Evolutionary conservation across 30 jellyfish, hydroid and myxozoan genomes (phyloP), one percentile per base, ranked within the genome.

Genomic region (Hydractinia echinata): DNA sequence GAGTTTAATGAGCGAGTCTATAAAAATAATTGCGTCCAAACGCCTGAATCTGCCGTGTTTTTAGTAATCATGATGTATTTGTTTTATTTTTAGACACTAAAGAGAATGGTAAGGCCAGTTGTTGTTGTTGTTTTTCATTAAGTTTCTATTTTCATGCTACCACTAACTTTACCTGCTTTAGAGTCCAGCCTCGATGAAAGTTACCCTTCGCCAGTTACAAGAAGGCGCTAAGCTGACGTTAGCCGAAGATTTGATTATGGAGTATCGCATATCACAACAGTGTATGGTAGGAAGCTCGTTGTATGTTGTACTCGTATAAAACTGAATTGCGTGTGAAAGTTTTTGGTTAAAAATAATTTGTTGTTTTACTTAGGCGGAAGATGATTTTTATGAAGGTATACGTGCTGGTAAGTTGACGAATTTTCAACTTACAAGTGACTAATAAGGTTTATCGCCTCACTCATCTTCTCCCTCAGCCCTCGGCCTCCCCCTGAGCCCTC

Each of bases 151-250:
- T 16, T 58, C 19, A 11, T 13, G 69, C 3, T 58, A 13, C 15
- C 69, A 58, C 15, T 11, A 11, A 58, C 69, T 13, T 58, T 16
- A 11, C 19, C 3, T 44, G 18, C 39, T 55, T 11, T 67, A 89
- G 96, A 85, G 95, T 10, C 97, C 97, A 54, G 66, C 83, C 52
- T 85, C 97, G n/a, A 84, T 89, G 97, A 85, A 91, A 72, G 92
- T 89, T 21, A 76, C 97, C 20, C 39, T 89, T 77, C 76, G 83
- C 51, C 97, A 89, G 58, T 19, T 89, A 53, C 85, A 56, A 76
- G 71, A 79, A 16, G 97, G 97, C 5, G 85, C 79, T 13, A 72
- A 77, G 19, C 16, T 89, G 80, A 67, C 87, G 44, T 82, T 89
- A 54, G 87, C 79, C 5, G 95, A 89, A 20, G 84, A 72, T 52